Evolutionary conservation across 2,797 vertebrate species (phyloP).

Genomic region (Pelochelys cantorii): DNA sequence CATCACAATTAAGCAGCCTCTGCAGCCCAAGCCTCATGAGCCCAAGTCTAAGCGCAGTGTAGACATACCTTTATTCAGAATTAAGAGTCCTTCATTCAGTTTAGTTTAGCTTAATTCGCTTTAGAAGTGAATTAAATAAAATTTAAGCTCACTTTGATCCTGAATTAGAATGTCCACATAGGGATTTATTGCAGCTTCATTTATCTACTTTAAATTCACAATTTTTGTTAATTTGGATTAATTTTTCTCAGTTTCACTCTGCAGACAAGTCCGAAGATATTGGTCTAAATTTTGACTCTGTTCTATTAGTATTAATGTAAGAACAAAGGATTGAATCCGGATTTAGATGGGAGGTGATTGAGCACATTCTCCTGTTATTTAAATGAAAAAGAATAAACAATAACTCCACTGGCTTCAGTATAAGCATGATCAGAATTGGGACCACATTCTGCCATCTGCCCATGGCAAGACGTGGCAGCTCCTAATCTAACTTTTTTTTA

Average conservation of each 20-base stretch:
- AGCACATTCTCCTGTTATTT: slow-evolving; percentile 18
- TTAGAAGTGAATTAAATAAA: neutral
- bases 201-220: neutral
- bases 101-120: neutral
- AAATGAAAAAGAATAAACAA: slow-evolving; percentile 23
- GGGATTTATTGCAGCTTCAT: neutral
- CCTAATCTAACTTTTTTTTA: neutral
- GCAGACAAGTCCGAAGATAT: neutral
- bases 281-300: neutral
- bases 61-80: neutral
- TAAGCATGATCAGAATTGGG: neutral
- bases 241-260: neutral
- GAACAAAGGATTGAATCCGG: slow-evolving; percentile 14
- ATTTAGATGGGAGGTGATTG: neutral
- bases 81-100: neutral
- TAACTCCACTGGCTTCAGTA: neutral
- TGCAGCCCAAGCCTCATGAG: neutral
- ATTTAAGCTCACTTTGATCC: neutral
- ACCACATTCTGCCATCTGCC: neutral
- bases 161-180: neutral
- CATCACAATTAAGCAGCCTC: neutral
- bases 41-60: neutral
- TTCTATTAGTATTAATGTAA: neutral
- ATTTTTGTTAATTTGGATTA: neutral
- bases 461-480: neutral